Evolutionary conservation across 2,113 vertebrate species (phyloP), one percentile per base, ranked within the genome.

Genomic region (Hippocampus abdominalis): DNA sequence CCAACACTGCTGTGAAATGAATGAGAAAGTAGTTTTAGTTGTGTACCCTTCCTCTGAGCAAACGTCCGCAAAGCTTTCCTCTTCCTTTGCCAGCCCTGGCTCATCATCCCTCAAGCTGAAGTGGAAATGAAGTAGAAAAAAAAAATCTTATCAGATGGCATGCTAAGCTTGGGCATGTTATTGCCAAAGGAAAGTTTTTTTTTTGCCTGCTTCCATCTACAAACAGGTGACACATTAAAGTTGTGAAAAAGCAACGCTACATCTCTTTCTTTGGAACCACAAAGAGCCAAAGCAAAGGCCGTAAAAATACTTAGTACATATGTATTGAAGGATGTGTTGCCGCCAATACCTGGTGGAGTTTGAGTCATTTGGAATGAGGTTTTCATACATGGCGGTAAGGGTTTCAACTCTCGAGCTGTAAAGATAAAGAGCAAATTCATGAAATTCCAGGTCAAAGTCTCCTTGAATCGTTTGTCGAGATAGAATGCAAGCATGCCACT

Each of bases 311-410:
- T 12, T 40, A 6, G 15, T n/a, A 11, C 23, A 20, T 36, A 44
- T 46, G 40, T 23, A 46, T 25, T 63, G n/a, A 46, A 16, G 2
- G 16, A 11, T 15, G n/a, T 15, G 10, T 62, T 23, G 53, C 23
- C 57, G 4, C 8, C 46, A 20, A 2, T 91, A 92, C 89, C 92
- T 91, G 77, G 66, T 63, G 64, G 84, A 77, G 62, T 70, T 74
- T 20, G 81, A 67, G 59, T 72, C 49, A 9, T 81, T 79, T 51
- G 83, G 71, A 72, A 89, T 73, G 68, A 89, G 78, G 4, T 81
- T 84, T 68, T 85, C 72, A 1, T 81, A 88, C 69, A 87, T 60
- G 61, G 81, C 40, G 6, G 66, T 27, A 18, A 84, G 79, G 0
- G 66, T 77, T 64, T 87, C 77, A 77, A 63, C 66, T 44, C 18